Conservation (phyloP, 2,888 invertebrate genomes). For the Drosophila ezoana region DNA sequence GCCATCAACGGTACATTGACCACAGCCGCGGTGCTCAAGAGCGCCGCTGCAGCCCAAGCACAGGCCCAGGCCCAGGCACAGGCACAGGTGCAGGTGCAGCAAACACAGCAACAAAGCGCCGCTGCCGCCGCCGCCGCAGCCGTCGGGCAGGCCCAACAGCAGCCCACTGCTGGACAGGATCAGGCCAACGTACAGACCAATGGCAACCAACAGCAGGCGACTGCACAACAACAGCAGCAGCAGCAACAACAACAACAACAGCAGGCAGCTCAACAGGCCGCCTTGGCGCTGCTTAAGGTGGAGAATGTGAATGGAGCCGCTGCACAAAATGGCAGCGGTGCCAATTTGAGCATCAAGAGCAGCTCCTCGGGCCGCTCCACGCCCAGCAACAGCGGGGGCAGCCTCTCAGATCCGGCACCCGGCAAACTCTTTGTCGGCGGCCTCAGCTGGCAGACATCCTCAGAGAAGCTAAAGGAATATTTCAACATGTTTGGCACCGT, state of each 20-base stretch:
- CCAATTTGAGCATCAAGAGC: slow-evolving; percentile 84
- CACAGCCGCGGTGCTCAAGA: slow-evolving; percentile 81
- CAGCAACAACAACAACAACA: slow-evolving; percentile 53
- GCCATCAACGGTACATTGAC: slow-evolving; percentile 83
- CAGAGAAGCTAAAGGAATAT: slow-evolving; percentile 96
- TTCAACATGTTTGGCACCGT: slow-evolving; percentile 96
- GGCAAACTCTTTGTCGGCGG: slow-evolving; percentile 96
- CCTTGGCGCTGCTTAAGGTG: slow-evolving; percentile 65
- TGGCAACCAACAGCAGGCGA: slow-evolving; percentile 47
- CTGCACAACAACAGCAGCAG: slow-evolving; percentile 59
- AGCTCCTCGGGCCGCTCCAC: slow-evolving; percentile 92
- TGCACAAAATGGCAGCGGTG: slow-evolving; percentile 55
- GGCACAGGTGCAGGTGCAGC: slow-evolving; percentile 60
- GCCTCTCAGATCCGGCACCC: slow-evolving; percentile 89
- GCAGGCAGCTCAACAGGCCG: slow-evolving; percentile 65
- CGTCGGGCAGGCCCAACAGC: slow-evolving; percentile 29
- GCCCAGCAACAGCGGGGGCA: slow-evolving; percentile 87
- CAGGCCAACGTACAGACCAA: slow-evolving; percentile 45
- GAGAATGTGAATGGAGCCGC: slow-evolving; percentile 58
- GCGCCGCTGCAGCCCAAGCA: slow-evolving; percentile 78
- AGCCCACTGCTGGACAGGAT: slow-evolving; percentile 54
- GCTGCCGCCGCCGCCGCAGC: slow-evolving; percentile 15
- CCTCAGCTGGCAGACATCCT: slow-evolving; percentile 96
- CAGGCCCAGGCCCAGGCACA: slow-evolving; percentile 84
- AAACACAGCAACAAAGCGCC: slow-evolving; percentile 53